Percentiles rank a stretch among this genome's conserved stretches.
These are phyloP conservation scores for Nerophis lumbriciformis DNA, from an alignment of 2,113 vertebrate genomes.

Conservation along the genomic window DNA sequence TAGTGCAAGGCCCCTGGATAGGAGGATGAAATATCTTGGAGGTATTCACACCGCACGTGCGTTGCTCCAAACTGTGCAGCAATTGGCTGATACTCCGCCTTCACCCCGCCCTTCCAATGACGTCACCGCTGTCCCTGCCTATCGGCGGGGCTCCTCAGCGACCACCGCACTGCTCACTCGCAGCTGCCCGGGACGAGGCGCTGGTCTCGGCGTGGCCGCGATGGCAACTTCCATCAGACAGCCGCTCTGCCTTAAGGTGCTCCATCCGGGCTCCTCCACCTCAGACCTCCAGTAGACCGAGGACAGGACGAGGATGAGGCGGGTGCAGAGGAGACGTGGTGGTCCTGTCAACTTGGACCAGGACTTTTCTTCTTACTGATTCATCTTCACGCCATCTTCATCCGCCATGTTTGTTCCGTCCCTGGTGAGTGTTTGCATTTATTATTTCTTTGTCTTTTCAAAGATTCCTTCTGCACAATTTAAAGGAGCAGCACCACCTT, in stretches of 20 bases:
- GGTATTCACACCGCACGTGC: constrained; percentile 24
- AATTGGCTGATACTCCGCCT: constrained; percentile 33
- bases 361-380: constrained; percentile 32
- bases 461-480: constrained; percentile 47
- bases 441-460: constrained; percentile 17
- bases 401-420: constrained; percentile 42
- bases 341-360: constrained; percentile 37
- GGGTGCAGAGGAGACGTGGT: constrained; percentile 44
- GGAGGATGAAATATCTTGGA: too few species aligned
- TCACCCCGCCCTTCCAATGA: constrained; percentile 33
- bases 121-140: constrained; percentile 43
- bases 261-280: constrained; percentile 5
- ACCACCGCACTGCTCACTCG: constrained; percentile 38
- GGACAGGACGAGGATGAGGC: constrained; percentile 40
- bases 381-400: constrained; percentile 44
- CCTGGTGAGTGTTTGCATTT: constrained; percentile 61
- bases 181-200: constrained; percentile 46
- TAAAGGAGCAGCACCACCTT: constrained; percentile 65
- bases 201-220: constrained; percentile 36
- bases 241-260: constrained; percentile 38
- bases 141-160: constrained; percentile 28
- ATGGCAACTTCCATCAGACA: constrained; percentile 61
- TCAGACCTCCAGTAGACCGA: constrained; percentile 27
- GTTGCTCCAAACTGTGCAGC: neutral
- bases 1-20: too few species aligned